These are phyloP conservation scores for Polydrusus pterygomalis DNA, from an alignment of 2,888 invertebrate species.

Conservation along the genomic window DNA sequence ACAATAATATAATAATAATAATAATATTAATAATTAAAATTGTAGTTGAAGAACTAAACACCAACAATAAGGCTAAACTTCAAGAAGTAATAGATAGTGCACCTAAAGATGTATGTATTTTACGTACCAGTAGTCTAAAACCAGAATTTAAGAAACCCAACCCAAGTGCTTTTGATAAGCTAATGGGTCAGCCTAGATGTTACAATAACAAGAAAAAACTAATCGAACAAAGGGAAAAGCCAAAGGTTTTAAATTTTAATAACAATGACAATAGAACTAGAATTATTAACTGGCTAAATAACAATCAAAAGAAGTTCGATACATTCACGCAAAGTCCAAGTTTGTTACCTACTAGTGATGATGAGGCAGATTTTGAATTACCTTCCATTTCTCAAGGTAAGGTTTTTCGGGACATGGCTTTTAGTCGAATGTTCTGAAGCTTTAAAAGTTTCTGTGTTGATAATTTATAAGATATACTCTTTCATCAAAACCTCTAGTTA, in stretches of 20 bases:
- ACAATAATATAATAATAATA: too few relatives aligned
- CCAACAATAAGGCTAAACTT: not conserved
- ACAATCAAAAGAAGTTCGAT: slow-evolving; percentile 62
- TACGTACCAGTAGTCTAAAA: not conserved
- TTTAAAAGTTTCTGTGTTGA: too few relatives aligned
- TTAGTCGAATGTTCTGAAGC: too few relatives aligned
- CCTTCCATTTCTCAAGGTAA: slow-evolving; percentile 45
- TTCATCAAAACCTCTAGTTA: too few relatives aligned
- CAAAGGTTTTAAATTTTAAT: slow-evolving; percentile 28
- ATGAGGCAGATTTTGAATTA: slow-evolving; percentile 35
- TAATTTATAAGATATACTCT: too few relatives aligned
- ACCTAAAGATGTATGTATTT: not conserved
- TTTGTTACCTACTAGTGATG: not conserved
- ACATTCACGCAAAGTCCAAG: slow-evolving; percentile 57
- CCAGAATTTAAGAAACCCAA: slow-evolving; percentile 6
- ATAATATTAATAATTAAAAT: too few relatives aligned
- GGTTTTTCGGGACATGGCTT: not conserved
- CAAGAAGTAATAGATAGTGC: slow-evolving; percentile 26
- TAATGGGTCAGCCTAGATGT: slow-evolving; percentile 3
- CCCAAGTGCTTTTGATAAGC: slow-evolving; percentile 18
- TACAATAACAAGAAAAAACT: slow-evolving; percentile 23
- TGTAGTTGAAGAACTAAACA: slow-evolving; percentile 20
- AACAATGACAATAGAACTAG: slow-evolving; percentile 28
- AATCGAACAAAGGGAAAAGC: not conserved
- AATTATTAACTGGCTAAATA: slow-evolving; percentile 61